Evolutionary conservation across 2,888 invertebrate species (phyloP), one percentile per base, ranked within the genome.

Genomic region (Odontothrips loti): DNA sequence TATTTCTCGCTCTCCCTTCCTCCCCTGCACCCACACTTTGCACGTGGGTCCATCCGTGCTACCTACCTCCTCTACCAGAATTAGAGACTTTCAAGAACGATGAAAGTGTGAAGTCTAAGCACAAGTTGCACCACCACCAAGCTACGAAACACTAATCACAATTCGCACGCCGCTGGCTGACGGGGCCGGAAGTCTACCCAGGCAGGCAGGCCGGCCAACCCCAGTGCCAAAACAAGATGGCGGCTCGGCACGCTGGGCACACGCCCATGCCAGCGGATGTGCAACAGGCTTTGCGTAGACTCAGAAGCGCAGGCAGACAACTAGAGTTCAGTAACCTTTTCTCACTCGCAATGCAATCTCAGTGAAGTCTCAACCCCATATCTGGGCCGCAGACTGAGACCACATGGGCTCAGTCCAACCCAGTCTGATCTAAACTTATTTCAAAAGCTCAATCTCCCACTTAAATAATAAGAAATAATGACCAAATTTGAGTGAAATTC

Each of bases 201-300:
- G 2, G 34, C 2, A 43, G 34, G 2, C 34, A 43, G 58, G 58
- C 17, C 15, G 51, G 51, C 51, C 51, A 12, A 51, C 51, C 17
- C 58, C n/a, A 12, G 23, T 75, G 68, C 68, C 68, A 75, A 27
- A 23, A 75, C 68, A 75, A 75, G 23, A 75, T 75, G 68, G 68
- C 68, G 68, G 68, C 20, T 58, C 20, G 58, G 58, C 17, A 51
- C 51, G 20, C 51, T 3, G 2, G 51, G 51, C 51, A n/a, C 58
- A 58, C 20, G 17, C 17, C 12, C n/a, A n/a, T 17, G 17, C 58
- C 17, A 58, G 20, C 11, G 58, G 2, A 17, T 20, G 58, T 0
- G 34, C 34, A 43, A 43, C 34, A 43, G 34, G 34, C 68, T n/a
- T n/a, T 6, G 68, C 27, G 3, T 68, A 6, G 68, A n/a, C 68